Conservation (phyloP, 2,113 vertebrate genomes). For the Elgaria multicarinata region DNA sequence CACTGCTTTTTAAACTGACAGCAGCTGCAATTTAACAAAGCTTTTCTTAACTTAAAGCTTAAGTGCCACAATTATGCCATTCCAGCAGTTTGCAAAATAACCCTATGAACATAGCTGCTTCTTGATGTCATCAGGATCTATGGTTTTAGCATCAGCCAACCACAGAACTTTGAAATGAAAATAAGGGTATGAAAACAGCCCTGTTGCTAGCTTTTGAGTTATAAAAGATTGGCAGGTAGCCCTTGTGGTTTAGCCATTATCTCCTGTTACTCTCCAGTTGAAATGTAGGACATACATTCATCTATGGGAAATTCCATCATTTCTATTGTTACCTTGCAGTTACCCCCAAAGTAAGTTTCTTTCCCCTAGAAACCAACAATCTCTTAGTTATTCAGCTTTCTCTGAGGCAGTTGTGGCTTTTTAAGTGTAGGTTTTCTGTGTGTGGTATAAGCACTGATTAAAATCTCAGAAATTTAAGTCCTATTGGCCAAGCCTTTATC, state of each 20-base stretch:
- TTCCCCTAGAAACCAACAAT: background rate
- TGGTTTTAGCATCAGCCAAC: slow-evolving; percentile 13
- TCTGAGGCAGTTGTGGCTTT: background rate
- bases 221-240: slow-evolving; percentile 9
- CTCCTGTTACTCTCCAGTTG: background rate
- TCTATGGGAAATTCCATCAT: background rate
- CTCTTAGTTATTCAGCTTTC: background rate
- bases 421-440: background rate
- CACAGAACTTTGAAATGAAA: slow-evolving; percentile 13
- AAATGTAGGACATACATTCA: background rate
- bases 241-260: background rate
- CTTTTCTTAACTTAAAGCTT: too few species aligned
- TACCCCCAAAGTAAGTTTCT: background rate
- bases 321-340: background rate
- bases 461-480: background rate
- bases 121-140: slow-evolving; percentile 1
- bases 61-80: background rate
- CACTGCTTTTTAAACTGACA: slow-evolving; percentile 11
- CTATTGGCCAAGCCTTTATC: background rate
- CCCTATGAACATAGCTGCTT: slow-evolving; percentile 20
- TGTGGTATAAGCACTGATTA: background rate
- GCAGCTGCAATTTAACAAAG: slow-evolving; percentile 35
- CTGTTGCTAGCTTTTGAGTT: slow-evolving; percentile 22
- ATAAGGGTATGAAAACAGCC: slow-evolving; percentile 22
- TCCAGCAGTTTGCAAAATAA: slow-evolving; percentile 16